These are phyloP conservation scores for Agapetus fuscipes DNA, from an alignment of 2,888 invertebrate genomes.

Conservation along the genomic window DNA sequence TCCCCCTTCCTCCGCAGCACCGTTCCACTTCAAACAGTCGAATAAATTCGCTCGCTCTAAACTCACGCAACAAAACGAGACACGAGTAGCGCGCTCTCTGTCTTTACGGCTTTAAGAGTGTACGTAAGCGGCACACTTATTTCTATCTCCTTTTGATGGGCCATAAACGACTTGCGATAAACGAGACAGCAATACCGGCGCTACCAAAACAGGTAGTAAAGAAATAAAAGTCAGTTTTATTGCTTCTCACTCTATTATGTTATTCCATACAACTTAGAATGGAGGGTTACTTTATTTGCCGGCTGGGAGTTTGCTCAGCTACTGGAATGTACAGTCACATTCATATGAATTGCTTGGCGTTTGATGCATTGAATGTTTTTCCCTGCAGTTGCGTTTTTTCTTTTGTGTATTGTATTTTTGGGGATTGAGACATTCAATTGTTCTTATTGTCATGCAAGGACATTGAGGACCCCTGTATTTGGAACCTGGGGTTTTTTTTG, in stretches of 20 bases:
- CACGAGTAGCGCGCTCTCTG: constrained; percentile 5
- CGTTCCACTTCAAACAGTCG: not conserved
- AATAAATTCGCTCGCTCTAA: not conserved
- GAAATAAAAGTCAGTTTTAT: constrained; percentile 52
- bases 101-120: constrained; percentile 2
- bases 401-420: constrained; percentile 17
- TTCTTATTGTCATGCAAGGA: too few relatives aligned
- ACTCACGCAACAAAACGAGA: constrained; percentile 9
- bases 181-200: constrained; percentile 31
- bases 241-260: constrained; percentile 48
- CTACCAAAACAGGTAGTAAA: constrained; percentile 51
- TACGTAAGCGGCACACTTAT: constrained; percentile 15
- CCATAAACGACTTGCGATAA: constrained; percentile 25
- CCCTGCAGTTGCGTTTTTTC: constrained; percentile 10
- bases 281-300: constrained; percentile 13
- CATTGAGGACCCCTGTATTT: too few relatives aligned
- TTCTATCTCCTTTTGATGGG: constrained; percentile 29
- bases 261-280: constrained; percentile 16
- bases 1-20: constrained; percentile 27
- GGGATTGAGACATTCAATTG: constrained; percentile 4
- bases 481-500: too few relatives aligned
- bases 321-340: constrained; percentile 17
- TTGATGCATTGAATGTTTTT: constrained; percentile 17
- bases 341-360: constrained; percentile 9
- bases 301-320: constrained; percentile 3